These are phyloP conservation scores for Megamerina dolium DNA, from an alignment of 2,888 invertebrate genomes.

Conservation along the genomic window DNA sequence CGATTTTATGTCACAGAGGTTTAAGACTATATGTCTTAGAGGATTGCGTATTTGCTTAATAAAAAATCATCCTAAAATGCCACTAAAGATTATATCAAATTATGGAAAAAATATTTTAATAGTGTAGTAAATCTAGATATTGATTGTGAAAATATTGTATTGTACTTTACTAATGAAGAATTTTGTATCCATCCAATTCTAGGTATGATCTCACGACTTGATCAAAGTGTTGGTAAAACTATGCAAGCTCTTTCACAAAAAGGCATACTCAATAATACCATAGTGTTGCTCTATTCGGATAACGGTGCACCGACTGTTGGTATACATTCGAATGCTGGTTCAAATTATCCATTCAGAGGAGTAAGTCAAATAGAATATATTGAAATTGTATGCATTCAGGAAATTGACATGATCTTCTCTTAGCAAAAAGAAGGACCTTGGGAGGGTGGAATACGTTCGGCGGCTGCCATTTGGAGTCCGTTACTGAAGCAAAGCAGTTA, in stretches of 20 bases:
- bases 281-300: conserved; percentile 81
- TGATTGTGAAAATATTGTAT: no score
- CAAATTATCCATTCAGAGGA: conserved; percentile 75
- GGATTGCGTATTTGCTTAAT: no score
- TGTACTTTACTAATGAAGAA: no score
- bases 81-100: no score
- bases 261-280: conserved; percentile 71
- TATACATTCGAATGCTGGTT: conserved; percentile 64
- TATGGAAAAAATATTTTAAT: no score
- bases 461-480: conserved; percentile 72
- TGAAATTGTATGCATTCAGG: not conserved
- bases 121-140: no score
- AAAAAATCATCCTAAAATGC: no score
- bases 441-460: conserved; percentile 79
- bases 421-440: conserved; percentile 69
- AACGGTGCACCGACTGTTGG: conserved; percentile 81
- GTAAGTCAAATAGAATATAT: conserved; percentile 48
- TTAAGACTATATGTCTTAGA: no score
- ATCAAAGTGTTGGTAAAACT: conserved; percentile 75
- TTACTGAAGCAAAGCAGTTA: conserved; percentile 51
- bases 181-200: conserved; percentile 36
- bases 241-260: conserved; percentile 61
- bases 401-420: not conserved
- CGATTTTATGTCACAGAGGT: no score
- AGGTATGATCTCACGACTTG: conserved; percentile 82